Percentiles rank a stretch among this genome's conserved stretches.
These are phyloP conservation scores for Ptychobarbus kaznakovi DNA, from an alignment of 2,797 vertebrate species.

Conservation along the genomic window DNA sequence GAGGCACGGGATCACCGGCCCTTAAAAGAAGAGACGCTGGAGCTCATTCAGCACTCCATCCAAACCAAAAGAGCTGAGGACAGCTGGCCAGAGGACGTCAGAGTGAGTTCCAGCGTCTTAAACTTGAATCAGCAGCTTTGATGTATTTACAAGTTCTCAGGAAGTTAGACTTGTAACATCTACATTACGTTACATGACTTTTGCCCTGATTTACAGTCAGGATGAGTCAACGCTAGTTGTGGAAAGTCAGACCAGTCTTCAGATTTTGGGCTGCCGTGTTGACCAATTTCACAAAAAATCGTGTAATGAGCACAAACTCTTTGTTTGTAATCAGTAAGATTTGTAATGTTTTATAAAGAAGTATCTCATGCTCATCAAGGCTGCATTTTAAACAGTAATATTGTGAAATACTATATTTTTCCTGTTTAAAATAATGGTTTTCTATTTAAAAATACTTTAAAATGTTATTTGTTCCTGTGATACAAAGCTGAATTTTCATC, in stretches of 20 bases:
- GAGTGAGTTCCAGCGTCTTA: constrained; percentile 74
- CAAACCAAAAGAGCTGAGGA: constrained; percentile 90
- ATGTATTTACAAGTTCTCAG: background rate
- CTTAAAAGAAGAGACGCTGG: constrained; percentile 88
- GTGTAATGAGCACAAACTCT: background rate
- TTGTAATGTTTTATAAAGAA: background rate
- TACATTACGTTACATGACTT: no score
- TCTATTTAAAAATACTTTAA: background rate
- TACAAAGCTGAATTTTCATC: background rate
- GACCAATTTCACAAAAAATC: background rate
- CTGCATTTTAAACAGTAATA: background rate
- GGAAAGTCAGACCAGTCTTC: background rate
- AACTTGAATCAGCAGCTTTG: background rate
- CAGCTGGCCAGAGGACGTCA: constrained; percentile 93
- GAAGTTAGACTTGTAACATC: background rate
- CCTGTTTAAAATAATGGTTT: background rate
- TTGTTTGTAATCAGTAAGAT: background rate
- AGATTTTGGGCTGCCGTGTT: background rate
- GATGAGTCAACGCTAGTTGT: no score
- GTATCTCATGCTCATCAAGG: background rate
- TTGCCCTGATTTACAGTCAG: background rate
- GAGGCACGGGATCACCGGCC: constrained; percentile 79
- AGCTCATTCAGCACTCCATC: constrained; percentile 88
- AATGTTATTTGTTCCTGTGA: background rate
- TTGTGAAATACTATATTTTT: background rate